Percentiles rank a stretch among this genome's conserved stretches.
Evolutionary conservation across 2,113 vertebrate genomes (phyloP).

Genomic region (Sapayoa aenigma): DNA sequence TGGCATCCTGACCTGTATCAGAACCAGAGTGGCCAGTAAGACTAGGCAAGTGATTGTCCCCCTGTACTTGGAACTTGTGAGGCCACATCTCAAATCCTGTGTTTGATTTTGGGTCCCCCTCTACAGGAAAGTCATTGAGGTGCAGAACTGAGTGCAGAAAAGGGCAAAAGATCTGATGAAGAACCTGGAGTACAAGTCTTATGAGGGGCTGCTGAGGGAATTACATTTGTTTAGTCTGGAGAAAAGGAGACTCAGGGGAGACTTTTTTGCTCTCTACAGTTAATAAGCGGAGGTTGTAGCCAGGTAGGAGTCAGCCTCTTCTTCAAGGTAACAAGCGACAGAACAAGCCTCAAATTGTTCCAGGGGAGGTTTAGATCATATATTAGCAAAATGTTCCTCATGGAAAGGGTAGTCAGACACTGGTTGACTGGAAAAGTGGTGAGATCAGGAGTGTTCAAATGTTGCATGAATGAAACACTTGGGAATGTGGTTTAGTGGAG

Average conservation of each 20-base stretch:
- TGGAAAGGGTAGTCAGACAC: background rate
- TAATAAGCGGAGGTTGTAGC: too few species aligned
- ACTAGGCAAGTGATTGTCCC: rapidly evolving
- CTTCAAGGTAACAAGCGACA: background rate
- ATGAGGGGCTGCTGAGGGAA: background rate
- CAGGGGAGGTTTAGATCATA: background rate
- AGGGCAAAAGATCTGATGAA: rapidly evolving
- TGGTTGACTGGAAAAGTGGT: background rate
- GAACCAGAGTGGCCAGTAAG: rapidly evolving
- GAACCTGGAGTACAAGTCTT: background rate
- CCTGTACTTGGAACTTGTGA: rapidly evolving
- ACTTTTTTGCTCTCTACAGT: rapidly evolving
- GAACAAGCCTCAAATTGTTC: background rate
- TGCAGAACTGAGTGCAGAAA: rapidly evolving
- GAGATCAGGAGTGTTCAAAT: background rate
- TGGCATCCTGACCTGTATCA: background rate
- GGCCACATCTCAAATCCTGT: background rate
- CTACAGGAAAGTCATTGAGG: background rate
- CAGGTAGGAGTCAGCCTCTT: background rate
- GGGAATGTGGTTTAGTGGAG: too few species aligned
- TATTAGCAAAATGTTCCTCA: background rate
- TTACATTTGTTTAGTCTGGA: background rate
- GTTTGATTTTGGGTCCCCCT: background rate
- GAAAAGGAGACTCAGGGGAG: background rate
- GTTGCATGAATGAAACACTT: too few species aligned